phyloP scores from a whole-genome alignment of 2,113 vertebrate genomes.

The Fulica atra region DNA sequence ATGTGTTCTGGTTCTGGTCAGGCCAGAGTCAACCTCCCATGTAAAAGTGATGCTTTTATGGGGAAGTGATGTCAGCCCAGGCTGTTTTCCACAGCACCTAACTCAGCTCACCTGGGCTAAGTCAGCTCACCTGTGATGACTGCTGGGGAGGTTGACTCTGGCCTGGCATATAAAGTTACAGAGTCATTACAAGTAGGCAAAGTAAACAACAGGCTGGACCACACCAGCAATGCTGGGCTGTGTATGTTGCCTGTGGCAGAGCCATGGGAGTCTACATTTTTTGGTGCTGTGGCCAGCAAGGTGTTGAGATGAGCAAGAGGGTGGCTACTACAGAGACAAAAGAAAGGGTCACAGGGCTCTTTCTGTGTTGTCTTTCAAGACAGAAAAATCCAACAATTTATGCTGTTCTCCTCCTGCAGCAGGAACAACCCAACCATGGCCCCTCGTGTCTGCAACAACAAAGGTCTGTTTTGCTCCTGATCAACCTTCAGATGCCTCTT shows the following conservation, averaged over 20 bases:
- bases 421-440: neutral
- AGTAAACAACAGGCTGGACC: neutral
- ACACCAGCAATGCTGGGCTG: rapidly evolving
- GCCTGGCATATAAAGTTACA: neutral
- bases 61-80: too few species aligned
- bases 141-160: too few species aligned
- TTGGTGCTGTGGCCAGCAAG: neutral
- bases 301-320: neutral
- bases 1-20: too few species aligned
- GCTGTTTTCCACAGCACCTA: too few species aligned
- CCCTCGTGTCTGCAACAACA: rapidly evolving
- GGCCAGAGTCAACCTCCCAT: too few species aligned
- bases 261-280: neutral
- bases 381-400: neutral
- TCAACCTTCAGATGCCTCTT: slow-evolving; percentile 41
- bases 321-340: neutral
- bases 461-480: slow-evolving; percentile 6
- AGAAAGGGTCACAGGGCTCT: neutral
- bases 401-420: rapidly evolving
- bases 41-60: too few species aligned
- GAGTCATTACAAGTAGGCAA: neutral
- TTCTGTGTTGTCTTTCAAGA: neutral
- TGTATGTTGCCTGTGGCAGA: rapidly evolving
- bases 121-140: too few species aligned
- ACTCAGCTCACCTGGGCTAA: too few species aligned